Base-by-base conservation (phyloP, 1,140 invertebrate genomes). In the Aphelenchoides avenae region DNA sequence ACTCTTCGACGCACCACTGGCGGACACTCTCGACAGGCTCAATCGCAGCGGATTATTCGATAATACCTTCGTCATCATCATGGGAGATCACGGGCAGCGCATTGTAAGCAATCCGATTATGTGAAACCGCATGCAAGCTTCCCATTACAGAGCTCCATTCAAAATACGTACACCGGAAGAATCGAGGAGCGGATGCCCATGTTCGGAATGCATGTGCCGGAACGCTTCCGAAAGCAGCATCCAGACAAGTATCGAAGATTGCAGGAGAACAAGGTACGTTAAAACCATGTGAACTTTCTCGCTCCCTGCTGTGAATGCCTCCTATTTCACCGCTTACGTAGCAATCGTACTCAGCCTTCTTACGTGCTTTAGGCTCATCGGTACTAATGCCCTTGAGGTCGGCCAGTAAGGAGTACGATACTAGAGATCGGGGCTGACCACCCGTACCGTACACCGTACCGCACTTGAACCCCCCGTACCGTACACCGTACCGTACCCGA, bases 71-170 rank as follows among this genome's bases (percentile, higher is more conserved):
- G 58, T 80, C 9, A 61, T 80, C 18, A 57, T 80, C 5, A 77
- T 81, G 72, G 76, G 73, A 9, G 79, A 81, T 52, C 79, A 81
- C 62, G 79, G 79, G 2, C 70, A 71, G n/a, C 15, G 70, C 36
- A 73, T 71, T 48, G 68, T 70, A 29, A 34, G 39, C 29, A n/a
- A 30, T 1, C 9, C 18, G 18, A 4, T 11, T 4, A 3, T 5
- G 52, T 22, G 0, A 27, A n/a, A 22, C 6, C 9, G n/a, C 5
- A 24, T 15, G 20, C 4, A 18, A 55, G 18, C 15, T 13, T 18
- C 13, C 13, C 13, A n/a, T 53, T 60, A 30, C 33, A 60, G 57
- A 33, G 24, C 18, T 13, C 73, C 9, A 57, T 71, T 24, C 56
- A 76, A 42, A 42, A 57, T 27, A 70, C 60, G 11, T 57, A 52